Percentiles rank a stretch among this genome's conserved stretches.
Conservation (phyloP, 2,797 vertebrate genomes). For the Peromyscus nudipes region DNA sequence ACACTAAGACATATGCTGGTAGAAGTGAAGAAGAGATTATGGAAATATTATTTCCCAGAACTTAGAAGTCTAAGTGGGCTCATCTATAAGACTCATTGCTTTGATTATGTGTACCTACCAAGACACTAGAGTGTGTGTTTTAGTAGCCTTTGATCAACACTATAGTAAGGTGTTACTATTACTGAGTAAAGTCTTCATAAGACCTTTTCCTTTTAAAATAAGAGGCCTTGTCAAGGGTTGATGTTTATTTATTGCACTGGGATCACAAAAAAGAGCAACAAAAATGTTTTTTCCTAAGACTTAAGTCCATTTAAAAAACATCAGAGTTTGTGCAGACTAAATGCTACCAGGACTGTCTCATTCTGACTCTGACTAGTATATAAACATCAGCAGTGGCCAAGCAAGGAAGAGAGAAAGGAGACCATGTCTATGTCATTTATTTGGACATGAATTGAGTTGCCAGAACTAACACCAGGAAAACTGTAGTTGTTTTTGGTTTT, state of each 20-base stretch:
- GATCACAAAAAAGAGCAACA: conserved; percentile 12
- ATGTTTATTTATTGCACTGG: background rate
- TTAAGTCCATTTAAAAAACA: conserved; percentile 57
- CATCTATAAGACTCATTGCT: background rate
- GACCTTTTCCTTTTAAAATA: background rate
- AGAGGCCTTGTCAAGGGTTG: background rate
- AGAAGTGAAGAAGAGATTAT: background rate
- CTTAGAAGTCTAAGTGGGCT: background rate
- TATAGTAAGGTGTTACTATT: background rate
- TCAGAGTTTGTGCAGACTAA: background rate
- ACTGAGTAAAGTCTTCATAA: background rate
- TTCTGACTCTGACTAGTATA: conserved; percentile 25
- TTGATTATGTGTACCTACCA: background rate
- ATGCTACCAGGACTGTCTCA: conserved; percentile 40
- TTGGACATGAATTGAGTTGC: conserved; percentile 55
- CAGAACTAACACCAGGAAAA: conserved; percentile 57
- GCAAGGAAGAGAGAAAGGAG: background rate
- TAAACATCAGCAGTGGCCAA: conserved; percentile 52
- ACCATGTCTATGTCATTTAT: conserved; percentile 32
- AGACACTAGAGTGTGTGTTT: background rate
- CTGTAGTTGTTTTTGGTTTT: background rate
- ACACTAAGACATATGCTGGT: background rate
- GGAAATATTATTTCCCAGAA: background rate
- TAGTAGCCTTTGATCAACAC: background rate
- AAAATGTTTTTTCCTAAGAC: conserved; percentile 56